These are phyloP conservation scores for Flexamia atlantica DNA, from an alignment of 2,888 invertebrate species.

Conservation along the genomic window DNA sequence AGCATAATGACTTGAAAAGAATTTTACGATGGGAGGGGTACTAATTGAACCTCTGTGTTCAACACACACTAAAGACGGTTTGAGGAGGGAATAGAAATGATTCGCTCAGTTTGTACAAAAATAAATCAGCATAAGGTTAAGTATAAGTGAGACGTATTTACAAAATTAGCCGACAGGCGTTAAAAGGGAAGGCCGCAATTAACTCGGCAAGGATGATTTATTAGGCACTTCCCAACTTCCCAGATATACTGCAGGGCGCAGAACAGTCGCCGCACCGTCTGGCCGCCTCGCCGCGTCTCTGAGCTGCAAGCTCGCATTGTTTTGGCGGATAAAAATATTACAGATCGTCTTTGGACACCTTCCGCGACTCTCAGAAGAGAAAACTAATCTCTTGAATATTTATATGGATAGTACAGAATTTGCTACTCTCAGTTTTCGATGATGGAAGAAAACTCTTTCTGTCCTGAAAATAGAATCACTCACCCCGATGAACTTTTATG, in stretches of 20 bases:
- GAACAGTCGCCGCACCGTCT: not conserved
- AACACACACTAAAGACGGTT: too few species aligned
- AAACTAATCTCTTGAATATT: too few species aligned
- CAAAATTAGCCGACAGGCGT: conserved; percentile 32
- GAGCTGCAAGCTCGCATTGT: too few species aligned
- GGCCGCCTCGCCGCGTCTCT: too few species aligned
- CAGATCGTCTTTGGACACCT: too few species aligned
- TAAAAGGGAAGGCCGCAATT: conserved; percentile 40
- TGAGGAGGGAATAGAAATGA: too few species aligned
- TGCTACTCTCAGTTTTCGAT: not conserved
- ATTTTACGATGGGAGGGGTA: too few species aligned
- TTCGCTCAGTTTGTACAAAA: not conserved
- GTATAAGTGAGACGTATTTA: conserved; percentile 18
- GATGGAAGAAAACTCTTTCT: not conserved
- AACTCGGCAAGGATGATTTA: conserved; percentile 39
- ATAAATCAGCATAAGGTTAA: not conserved
- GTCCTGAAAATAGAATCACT: not conserved
- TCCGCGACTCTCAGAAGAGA: too few species aligned
- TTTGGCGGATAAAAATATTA: too few species aligned
- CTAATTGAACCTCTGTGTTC: too few species aligned
- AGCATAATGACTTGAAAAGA: too few species aligned
- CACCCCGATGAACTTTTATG: not conserved
- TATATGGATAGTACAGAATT: too few species aligned
- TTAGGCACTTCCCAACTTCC: conserved; percentile 16
- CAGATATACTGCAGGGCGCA: conserved; percentile 24